Base-by-base conservation (phyloP, 1,140 invertebrate genomes). In the Platorchestia sp. region DNA sequence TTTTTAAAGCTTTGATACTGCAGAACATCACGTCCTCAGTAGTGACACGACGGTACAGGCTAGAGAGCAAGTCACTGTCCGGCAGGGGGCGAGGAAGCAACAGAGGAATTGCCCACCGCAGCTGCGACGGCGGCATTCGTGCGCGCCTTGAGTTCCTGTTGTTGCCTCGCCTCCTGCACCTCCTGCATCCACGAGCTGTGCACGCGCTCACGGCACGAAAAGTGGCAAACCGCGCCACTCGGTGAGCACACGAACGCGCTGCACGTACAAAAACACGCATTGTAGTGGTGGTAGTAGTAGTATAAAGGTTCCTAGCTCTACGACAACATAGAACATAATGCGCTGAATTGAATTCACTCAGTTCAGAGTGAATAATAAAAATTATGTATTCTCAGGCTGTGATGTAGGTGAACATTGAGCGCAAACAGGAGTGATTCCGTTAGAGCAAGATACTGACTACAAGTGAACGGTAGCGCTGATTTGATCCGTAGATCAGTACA, bases 181-280 rank as follows among this genome's bases (percentile, higher is more conserved):
- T 93, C 91, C 10, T 42, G 41, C 41, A 93, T 10, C 91, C 91
- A 93, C 43, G 91, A 44, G 91, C 43, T n/a, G 91, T 93, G 91
- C 91, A 93, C 43, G 91, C 91, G 91, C 43, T 93, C 91, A 10
- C 91, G 43, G 91, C 91, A 93, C 41, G 91, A 93, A 44, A 93
- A 93, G 91, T 93, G 91, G 40, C 91, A 93, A 6, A 93, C 91
- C 41, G 91, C 91, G 19, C 91, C 91, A 40, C 43, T n/a, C 43
- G 91, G 91, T 27, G 91, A 93, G 45, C 91, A 93, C 43, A 93
- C 91, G n/a, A 93, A 93, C 43, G 91, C 91, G 44, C 91, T 93
- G 91, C 44, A 45, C 14, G 47, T 44, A 10, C 5, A 36, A 44
- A 36, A 43, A 27, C 36, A 44, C 3, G 53, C 53, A 36, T 16